Base-by-base conservation (phyloP, 2,113 vertebrate genomes). In the Psammodynastes pulverulentus region DNA sequence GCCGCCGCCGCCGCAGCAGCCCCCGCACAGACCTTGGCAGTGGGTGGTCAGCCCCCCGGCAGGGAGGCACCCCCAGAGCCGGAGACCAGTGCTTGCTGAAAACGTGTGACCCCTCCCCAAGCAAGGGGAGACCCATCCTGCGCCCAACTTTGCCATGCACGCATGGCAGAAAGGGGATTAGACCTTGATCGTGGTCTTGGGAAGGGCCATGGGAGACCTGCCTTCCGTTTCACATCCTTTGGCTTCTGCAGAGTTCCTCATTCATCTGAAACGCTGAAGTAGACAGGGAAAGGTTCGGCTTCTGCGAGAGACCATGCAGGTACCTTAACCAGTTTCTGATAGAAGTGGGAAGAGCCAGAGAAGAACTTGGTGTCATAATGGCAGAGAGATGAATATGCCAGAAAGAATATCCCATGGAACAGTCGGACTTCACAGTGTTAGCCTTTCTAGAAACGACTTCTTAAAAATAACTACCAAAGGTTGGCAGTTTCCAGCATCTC, bases 31-130 rank as follows among this genome's bases (percentile, higher is more conserved):
- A 84, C 62, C 51, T 23, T 87, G 15, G 51, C 91, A n/a, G 8
- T 86, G 67, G 1, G 92, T 19, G 9, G 39, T 8, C 62, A 79
- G 84, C 67, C 93, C 4, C 90, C 86, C 10, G 87, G 84, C 12
- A 84, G 87, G 34, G 94, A 95, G 58, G 89, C 45, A 39, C 9
- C 92, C 52, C 26, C 90, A 54, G 10, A 90, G 90, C 93, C 92
- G 21, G 94, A 93, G 92, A 89, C 91, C 89, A 90, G 94, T 39
- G 93, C 94, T 72, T 96, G 94, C 92, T 95, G 93, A 96, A 85
- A 85, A 34, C 51, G 0, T 39, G 19, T 23, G 43, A 3, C 8
- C 49, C 39, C 8, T 21, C 13, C 62, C 26, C 6, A 21, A 34
- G 26, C 29, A 12, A 5, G 21, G 49, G 24, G 62, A 45, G 9